Evolutionary conservation across 2,888 invertebrate genomes (phyloP), one percentile per base, ranked within the genome.

Genomic region (Callimorpha dominula): DNA sequence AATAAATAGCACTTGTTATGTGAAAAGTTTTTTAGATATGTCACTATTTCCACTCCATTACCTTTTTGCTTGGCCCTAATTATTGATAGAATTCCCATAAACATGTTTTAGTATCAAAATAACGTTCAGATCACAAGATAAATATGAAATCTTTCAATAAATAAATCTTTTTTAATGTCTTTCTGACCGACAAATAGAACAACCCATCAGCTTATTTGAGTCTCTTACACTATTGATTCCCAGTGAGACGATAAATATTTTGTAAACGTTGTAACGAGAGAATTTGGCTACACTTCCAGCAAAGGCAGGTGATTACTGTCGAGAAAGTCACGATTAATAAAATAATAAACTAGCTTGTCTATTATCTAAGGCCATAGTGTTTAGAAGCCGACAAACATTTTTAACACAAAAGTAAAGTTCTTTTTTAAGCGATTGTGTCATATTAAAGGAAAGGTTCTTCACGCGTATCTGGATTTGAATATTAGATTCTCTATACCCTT

Each of bases 31-130:
- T 70, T 72, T 74, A 70, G 67, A 75, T 72, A 76, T 60, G 68
- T 62, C 57, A 70, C 77, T 70, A 78, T 68, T 82, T 79, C 73
- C 77, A 80, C 73, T 72, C 78, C 79, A 82, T 82, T 78, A 50
- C 49, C 46, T 75, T 67, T 76, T 65, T 72, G 68, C 80, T 70
- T 68, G 57, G 70, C 52, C 63, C 57, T 77, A 78, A 78, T 78
- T 78, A 76, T 80, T 80, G 64, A 78, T 69, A 42, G 75, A 73
- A 62, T 63, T 63, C 64, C 54, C 49, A 75, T 82, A 75, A 75
- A 78, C 40, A 71, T 71, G 65, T 72, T 76, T 81, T 72, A 72
- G 69, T 74, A 60, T 42, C 62, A 50, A 67, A 40, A 70, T 72
- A 70, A 70, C n/a, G 63, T 65, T 65, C 60, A 40, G 46, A 75